phyloP scores from a whole-genome alignment of 2,113 vertebrate species.

The Gavialis gangeticus region DNA sequence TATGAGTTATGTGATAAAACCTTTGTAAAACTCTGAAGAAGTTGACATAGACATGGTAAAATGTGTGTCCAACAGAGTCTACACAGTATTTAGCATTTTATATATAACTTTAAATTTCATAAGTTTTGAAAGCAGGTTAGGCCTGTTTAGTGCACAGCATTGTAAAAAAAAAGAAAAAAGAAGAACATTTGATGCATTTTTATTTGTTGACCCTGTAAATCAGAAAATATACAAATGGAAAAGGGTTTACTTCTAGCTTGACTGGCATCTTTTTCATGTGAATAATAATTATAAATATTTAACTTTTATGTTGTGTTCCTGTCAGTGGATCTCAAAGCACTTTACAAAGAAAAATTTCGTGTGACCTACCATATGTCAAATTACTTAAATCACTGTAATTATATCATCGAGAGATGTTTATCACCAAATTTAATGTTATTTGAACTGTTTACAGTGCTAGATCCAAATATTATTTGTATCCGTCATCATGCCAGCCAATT shows the following conservation, averaged over 20 bases:
- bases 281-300: not conserved
- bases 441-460: not conserved
- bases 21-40: not conserved
- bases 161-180: too few relatives aligned
- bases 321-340: not conserved
- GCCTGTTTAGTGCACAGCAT: not conserved
- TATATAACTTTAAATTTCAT: not conserved
- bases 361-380: not conserved
- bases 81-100: not conserved
- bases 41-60: not conserved
- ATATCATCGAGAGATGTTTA: not conserved
- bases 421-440: conserved; percentile 14
- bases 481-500: not conserved
- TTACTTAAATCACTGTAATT: not conserved
- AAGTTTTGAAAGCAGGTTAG: not conserved
- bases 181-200: not conserved
- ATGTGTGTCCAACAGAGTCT: not conserved
- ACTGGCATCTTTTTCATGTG: not conserved
- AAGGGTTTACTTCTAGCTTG: not conserved
- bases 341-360: not conserved
- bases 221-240: not conserved
- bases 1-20: not conserved
- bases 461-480: not conserved
- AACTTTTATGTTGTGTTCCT: not conserved
- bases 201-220: not conserved